phyloP scores from a whole-genome alignment of 1,140 invertebrate species.

The Heliothis virescens region DNA sequence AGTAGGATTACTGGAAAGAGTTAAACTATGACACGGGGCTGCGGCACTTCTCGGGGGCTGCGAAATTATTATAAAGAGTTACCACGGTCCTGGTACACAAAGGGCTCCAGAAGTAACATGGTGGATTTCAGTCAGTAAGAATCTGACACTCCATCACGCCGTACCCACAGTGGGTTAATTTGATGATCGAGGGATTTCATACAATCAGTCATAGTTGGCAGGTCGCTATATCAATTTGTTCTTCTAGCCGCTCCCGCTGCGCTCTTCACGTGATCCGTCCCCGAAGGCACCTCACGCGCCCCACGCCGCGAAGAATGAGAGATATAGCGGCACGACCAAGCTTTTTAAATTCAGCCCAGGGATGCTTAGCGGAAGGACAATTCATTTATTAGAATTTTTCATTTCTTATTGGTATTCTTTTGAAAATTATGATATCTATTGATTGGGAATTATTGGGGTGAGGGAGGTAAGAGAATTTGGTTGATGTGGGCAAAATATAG shows the following conservation, averaged over 20 bases:
- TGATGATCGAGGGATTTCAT: too few relatives aligned
- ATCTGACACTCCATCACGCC: too few relatives aligned
- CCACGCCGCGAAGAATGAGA: conserved; percentile 68
- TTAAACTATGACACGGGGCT: too few relatives aligned
- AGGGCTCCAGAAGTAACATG: too few relatives aligned
- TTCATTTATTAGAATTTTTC: conserved; percentile 73
- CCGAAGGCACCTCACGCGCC: conserved; percentile 66
- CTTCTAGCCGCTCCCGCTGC: conserved; percentile 44
- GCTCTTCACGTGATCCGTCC: conserved; percentile 35
- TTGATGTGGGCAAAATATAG: not conserved
- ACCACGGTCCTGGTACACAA: too few relatives aligned
- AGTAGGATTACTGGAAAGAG: too few relatives aligned
- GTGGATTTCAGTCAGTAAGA: too few relatives aligned
- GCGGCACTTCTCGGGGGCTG: too few relatives aligned
- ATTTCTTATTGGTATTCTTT: conserved; percentile 52
- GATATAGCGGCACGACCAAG: conserved; percentile 63
- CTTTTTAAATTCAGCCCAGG: conserved; percentile 77
- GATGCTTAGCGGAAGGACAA: conserved; percentile 64
- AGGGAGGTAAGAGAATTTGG: not conserved
- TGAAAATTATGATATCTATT: conserved; percentile 40
- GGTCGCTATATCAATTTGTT: too few relatives aligned
- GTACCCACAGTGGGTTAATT: too few relatives aligned
- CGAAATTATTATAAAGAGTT: too few relatives aligned
- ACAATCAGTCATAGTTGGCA: too few relatives aligned
- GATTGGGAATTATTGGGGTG: conserved; percentile 18